phyloP scores from a whole-genome alignment of 2,888 invertebrate genomes.

The Thysanoteuthis rhombus region DNA sequence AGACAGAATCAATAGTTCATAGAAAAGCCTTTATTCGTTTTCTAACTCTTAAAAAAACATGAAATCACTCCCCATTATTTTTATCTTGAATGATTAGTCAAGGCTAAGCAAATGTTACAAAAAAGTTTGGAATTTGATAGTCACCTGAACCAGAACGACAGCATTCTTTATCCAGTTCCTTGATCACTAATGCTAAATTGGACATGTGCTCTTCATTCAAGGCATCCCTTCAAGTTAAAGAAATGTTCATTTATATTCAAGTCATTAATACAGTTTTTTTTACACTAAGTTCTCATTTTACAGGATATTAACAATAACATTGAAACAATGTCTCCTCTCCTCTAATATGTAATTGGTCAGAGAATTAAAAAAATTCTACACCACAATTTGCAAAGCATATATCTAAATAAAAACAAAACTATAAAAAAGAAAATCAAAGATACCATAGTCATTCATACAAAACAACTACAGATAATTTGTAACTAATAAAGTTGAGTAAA shows the following conservation, averaged over 20 bases:
- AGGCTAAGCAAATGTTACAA: background rate
- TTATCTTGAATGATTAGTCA: background rate
- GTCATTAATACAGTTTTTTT: background rate
- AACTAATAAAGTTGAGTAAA: background rate
- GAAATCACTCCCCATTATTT: no score
- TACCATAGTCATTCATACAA: background rate
- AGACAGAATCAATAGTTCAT: no score
- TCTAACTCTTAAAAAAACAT: no score
- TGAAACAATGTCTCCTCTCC: background rate
- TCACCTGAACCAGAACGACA: constrained; percentile 76
- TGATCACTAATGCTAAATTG: constrained; percentile 82
- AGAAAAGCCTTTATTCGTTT: no score
- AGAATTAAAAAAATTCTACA: background rate
- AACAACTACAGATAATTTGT: background rate
- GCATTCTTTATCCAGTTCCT: constrained; percentile 86
- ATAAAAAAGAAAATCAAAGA: background rate
- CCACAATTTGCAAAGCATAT: no score
- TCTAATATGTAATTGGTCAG: background rate
- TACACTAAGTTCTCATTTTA: no score
- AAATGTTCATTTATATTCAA: background rate
- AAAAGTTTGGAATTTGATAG: constrained; percentile 34
- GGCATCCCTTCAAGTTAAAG: constrained; percentile 73
- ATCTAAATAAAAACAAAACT: background rate
- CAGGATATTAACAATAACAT: background rate
- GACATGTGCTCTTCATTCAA: constrained; percentile 89